Percentiles rank a stretch among this genome's conserved stretches.
These are phyloP conservation scores for Smithornis capensis DNA, from an alignment of 2,113 vertebrate genomes.

Conservation along the genomic window DNA sequence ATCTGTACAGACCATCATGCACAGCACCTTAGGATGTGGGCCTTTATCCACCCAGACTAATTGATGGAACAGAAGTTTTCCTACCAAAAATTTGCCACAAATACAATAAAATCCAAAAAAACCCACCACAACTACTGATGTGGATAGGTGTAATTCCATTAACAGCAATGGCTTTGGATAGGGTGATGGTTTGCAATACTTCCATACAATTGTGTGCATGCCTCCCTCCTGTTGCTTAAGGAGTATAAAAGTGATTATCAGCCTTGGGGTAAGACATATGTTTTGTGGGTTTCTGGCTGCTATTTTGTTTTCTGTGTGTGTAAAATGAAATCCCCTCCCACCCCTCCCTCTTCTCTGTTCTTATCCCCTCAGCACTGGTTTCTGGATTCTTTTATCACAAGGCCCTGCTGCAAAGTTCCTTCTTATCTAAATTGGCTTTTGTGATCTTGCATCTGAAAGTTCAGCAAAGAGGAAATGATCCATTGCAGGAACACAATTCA, in stretches of 20 bases:
- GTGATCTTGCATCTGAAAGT: slow-evolving; percentile 29
- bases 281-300: slow-evolving; percentile 40
- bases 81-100: background rate
- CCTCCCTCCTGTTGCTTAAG: background rate
- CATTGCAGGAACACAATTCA: background rate
- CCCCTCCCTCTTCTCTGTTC: background rate
- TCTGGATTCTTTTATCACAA: slow-evolving; percentile 51
- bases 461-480: background rate
- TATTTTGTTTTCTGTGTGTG: background rate
- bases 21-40: background rate
- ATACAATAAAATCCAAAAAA: background rate
- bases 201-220: background rate
- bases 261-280: background rate
- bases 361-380: slow-evolving; percentile 1
- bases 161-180: background rate
- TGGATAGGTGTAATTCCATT: background rate
- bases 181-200: background rate
- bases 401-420: slow-evolving; percentile 20
- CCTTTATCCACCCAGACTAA: background rate
- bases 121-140: background rate
- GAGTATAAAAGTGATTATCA: slow-evolving; percentile 31
- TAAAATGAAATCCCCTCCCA: slow-evolving; percentile 45
- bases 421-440: slow-evolving; percentile 59
- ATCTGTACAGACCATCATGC: background rate
- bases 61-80: background rate